phyloP scores from a whole-genome alignment of 1,140 invertebrate genomes.

The Atta cephalotes region DNA sequence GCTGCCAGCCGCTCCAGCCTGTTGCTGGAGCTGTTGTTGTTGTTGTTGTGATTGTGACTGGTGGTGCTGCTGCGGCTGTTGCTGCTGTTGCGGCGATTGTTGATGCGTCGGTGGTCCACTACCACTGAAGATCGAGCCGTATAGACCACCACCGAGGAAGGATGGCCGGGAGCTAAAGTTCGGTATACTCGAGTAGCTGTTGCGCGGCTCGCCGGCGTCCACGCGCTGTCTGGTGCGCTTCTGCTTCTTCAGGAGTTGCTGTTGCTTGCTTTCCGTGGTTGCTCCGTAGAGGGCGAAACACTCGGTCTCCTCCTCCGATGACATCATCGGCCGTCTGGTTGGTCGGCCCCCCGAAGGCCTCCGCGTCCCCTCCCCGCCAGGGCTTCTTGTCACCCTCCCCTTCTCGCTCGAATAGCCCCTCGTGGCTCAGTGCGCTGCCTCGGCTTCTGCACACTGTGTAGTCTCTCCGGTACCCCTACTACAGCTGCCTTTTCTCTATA shows the following conservation, averaged over 20 bases:
- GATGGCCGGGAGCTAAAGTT: constrained; percentile 94
- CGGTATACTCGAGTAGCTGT: constrained; percentile 95
- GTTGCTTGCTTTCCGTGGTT: constrained; percentile 86
- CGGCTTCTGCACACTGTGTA: constrained; percentile 75
- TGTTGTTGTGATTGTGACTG: constrained; percentile 73
- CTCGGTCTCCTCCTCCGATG: constrained; percentile 97
- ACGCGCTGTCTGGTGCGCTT: constrained; percentile 97
- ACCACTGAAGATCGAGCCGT: constrained; percentile 92
- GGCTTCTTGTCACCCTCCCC: constrained; percentile 85
- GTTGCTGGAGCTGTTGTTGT: constrained; percentile 70
- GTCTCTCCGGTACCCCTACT: constrained; percentile 73
- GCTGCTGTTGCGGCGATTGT: constrained; percentile 68
- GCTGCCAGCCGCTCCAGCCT: constrained; percentile 81
- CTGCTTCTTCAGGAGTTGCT: constrained; percentile 94
- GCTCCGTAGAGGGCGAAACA: constrained; percentile 95
- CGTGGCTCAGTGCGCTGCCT: constrained; percentile 82
- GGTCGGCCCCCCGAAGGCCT: constrained; percentile 87
- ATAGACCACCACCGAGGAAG: constrained; percentile 93
- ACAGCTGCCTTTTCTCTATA: constrained; percentile 64
- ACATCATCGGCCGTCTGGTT: constrained; percentile 93
- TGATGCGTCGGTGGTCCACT: constrained; percentile 75
- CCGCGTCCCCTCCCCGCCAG: constrained; percentile 86
- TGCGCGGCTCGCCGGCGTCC: constrained; percentile 97
- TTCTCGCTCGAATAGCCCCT: constrained; percentile 85
- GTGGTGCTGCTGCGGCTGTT: constrained; percentile 64